Conservation (phyloP, 1,140 invertebrate species). For the Meloidogyne exigua region DNA sequence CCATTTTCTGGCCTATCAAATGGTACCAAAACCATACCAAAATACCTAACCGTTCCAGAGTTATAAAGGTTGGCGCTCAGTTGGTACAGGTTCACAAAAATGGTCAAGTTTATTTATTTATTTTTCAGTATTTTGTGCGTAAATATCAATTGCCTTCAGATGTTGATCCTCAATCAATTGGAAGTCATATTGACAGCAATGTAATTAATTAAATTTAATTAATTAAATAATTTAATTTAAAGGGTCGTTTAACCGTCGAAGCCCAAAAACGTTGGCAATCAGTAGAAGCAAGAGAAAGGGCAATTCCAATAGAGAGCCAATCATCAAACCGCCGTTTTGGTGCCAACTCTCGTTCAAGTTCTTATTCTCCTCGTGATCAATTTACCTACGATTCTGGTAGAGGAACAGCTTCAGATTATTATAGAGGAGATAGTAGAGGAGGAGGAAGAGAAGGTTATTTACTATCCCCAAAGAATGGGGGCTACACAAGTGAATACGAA, state of each 20-base stretch:
- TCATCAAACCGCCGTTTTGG: slow-evolving; percentile 21
- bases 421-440: slow-evolving; percentile 18
- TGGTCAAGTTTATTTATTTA: too few relatives aligned
- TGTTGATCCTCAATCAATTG: slow-evolving; percentile 50
- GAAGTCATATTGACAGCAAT: slow-evolving; percentile 51
- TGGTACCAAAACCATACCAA: too few relatives aligned
- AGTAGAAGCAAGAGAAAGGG: slow-evolving; percentile 53
- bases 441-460: slow-evolving; percentile 25
- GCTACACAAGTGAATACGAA: slow-evolving; percentile 30
- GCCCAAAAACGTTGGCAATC: slow-evolving; percentile 51
- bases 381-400: slow-evolving; percentile 43
- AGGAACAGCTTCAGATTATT: slow-evolving; percentile 19
- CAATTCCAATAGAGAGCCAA: slow-evolving; percentile 59
- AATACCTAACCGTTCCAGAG: too few relatives aligned
- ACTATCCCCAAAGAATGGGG: slow-evolving; percentile 20
- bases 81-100: too few relatives aligned
- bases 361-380: slow-evolving; percentile 53
- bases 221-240: slow-evolving; percentile 25
- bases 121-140: slow-evolving; percentile 52
- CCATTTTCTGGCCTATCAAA: too few relatives aligned
- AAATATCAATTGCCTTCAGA: slow-evolving; percentile 61
- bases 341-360: slow-evolving; percentile 41
- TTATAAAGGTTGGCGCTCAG: too few relatives aligned
- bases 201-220: slow-evolving; percentile 30
- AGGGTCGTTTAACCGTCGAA: slow-evolving; percentile 61